Base-by-base conservation (phyloP, 2,888 invertebrate species). In the Scaptomyza reducta region DNA sequence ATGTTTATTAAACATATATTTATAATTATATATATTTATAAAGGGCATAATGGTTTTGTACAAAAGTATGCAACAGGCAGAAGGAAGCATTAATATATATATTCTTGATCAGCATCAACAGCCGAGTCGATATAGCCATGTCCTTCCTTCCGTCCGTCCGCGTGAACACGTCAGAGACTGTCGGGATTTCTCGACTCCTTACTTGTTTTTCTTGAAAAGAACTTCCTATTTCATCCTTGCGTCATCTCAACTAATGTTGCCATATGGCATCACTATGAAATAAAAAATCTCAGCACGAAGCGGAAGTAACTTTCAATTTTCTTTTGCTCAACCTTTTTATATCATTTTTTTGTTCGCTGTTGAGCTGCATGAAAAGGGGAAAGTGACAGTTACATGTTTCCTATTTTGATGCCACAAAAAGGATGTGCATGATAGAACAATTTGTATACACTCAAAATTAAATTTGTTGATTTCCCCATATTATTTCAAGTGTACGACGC, bases 241-340 rank as follows among this genome's bases (percentile, higher is more conserved):
- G 13, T 38, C 47, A 55, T 16, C n/a, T 11, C 11, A 3, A 18
- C n/a, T 59, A 70, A 63, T 50, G 41, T 18, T 31, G 16, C 57
- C 73, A 76, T 62, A 71, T 76, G 72, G 62, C 59, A 35, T 22
- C 14, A 14, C 7, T 41, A 35, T 49, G 33, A 6, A 10, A 13
- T 11, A 16, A 18, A 3, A 60, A 77, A 71, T 63, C 73, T 57
- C 59, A 47, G 55, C 69, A 27, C 10, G 51, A 33, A 76, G 13
- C 79, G 76, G 75, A 70, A 76, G 70, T 76, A 70, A 70, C 79
- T 76, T 78, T 76, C 76, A 49, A 61, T 78, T 78, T 76, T 66
- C 25, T 22, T 40, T 27, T 29, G 46, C 33, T 56, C 41, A 33
- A 56, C 46, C 61, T 55, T 62, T 62, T 53, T 56, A 7, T 40